Evolutionary conservation across 1,140 invertebrate species (phyloP), one percentile per base, ranked within the genome.

Genomic region (Aricia agestis): DNA sequence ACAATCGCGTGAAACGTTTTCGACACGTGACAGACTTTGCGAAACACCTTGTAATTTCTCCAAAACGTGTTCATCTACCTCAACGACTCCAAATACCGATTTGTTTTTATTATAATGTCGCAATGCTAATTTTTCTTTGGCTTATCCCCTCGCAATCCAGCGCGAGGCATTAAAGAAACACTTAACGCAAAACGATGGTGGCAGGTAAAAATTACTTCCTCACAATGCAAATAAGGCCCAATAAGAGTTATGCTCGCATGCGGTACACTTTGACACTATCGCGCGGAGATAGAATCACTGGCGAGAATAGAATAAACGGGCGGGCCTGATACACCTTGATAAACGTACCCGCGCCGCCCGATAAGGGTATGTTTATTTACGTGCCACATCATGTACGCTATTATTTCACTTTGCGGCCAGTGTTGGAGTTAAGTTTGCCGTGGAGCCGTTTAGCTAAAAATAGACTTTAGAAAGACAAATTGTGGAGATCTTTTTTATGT

Each of bases 241-340:
- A 63, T 19, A 66, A 70, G 69, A 76, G 66, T 75, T 68, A 74
- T 72, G 67, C 72, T 77, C 72, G 76, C 74, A 75, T 77, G 78
- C 74, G 70, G 72, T 68, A 67, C 66, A 63, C 66, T 77, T 72
- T 79, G 75, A 77, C 78, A 73, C 67, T 77, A 78, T 78, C 75
- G 74, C 73, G 66, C 66, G 65, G 66, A 71, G 75, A 77, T 79
- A 77, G 45, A 70, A 77, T 77, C 76, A 75, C 72, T 41, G 71
- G 73, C 69, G 77, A 73, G 77, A 74, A 76, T 69, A 72, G 74
- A 75, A 79, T 74, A 74, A 77, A 77, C 74, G 75, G 73, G 36
- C 32, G 66, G 73, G 72, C 61, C 70, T 71, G 72, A 77, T 75
- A 75, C 42, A 71, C 69, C 71, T 72, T 73, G 77, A 75, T 75